Conservation (phyloP, 2,113 vertebrate genomes). For the Osmerus mordax region DNA sequence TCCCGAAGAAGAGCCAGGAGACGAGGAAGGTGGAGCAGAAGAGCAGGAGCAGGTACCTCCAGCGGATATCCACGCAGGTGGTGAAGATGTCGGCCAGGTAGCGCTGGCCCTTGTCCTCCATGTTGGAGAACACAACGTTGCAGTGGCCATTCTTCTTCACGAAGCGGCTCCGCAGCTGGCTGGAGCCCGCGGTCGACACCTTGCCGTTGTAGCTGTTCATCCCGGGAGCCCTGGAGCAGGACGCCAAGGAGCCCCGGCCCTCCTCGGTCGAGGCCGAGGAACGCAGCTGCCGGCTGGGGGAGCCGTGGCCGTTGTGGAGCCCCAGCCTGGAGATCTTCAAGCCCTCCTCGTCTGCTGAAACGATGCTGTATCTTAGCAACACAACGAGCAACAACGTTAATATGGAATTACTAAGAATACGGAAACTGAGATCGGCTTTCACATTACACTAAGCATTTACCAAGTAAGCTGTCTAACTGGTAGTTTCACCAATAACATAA, state of each 20-base stretch:
- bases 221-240: constrained; percentile 35
- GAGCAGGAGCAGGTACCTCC: constrained; percentile 93
- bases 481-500: too few species aligned
- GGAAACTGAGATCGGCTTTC: not conserved
- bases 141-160: constrained; percentile 98
- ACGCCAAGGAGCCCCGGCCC: constrained; percentile 65
- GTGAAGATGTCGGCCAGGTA: constrained; percentile 97
- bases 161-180: constrained; percentile 89
- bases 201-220: constrained; percentile 79
- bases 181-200: constrained; percentile 73
- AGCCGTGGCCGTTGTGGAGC: constrained; percentile 66
- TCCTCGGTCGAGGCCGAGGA: constrained; percentile 30
- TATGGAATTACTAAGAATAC: not conserved
- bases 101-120: constrained; percentile 91
- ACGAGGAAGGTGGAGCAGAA: constrained; percentile 86
- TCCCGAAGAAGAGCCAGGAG: constrained; percentile 92
- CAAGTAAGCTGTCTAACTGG: too few species aligned
- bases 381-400: not conserved
- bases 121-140: constrained; percentile 91
- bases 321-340: constrained; percentile 75
- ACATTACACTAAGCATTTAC: too few species aligned
- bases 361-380: constrained; percentile 78
- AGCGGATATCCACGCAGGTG: constrained; percentile 94
- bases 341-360: constrained; percentile 81
- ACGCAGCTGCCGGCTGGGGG: constrained; percentile 26